A percentile compares a stretch with the other conserved stretches of the same genome.
phyloP scores from a whole-genome alignment of 2,888 invertebrate genomes.

The Marasmarcha lunaedactyla region DNA sequence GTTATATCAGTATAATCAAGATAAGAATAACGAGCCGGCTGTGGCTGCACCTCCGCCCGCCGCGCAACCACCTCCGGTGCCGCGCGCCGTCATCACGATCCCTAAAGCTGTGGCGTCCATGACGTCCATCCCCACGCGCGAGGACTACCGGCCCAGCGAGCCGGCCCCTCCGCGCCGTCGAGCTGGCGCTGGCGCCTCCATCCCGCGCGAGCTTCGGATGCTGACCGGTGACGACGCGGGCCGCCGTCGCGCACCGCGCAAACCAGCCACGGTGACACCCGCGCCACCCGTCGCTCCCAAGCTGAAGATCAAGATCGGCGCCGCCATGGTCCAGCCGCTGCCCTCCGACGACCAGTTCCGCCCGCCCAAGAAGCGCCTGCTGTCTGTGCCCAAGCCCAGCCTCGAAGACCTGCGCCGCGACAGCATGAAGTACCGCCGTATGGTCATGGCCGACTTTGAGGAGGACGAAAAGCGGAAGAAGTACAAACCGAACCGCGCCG shows the following conservation, averaged over 20 bases:
- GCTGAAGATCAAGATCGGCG: constrained; percentile 82
- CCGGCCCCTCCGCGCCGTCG: constrained; percentile 74
- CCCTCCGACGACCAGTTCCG: constrained; percentile 59
- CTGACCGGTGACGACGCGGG: constrained; percentile 65
- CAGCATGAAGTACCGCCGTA: constrained; percentile 87
- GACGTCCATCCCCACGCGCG: constrained; percentile 87
- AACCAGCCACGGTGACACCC: constrained; percentile 20
- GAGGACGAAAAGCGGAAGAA: constrained; percentile 73
- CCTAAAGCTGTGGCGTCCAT: constrained; percentile 92
- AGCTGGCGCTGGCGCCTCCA: constrained; percentile 56
- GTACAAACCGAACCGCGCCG: constrained; percentile 45
- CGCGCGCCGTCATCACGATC: constrained; percentile 81
- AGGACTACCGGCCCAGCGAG: constrained; percentile 81
- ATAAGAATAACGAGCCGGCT: constrained; percentile 84
- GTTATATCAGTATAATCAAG: constrained; percentile 82
- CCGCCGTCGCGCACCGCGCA: constrained; percentile 36
- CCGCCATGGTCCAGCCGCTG: constrained; percentile 66
- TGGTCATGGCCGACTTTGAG: constrained; percentile 87
- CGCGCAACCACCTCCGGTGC: constrained; percentile 70
- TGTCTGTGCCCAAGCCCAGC: constrained; percentile 74
- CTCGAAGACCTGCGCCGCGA: constrained; percentile 86
- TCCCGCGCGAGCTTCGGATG: constrained; percentile 75
- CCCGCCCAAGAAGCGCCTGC: constrained; percentile 86
- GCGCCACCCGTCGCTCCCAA: constrained; percentile 71
- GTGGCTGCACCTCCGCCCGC: constrained; percentile 67